phyloP scores from a whole-genome alignment of 2,797 vertebrate species.

The Parambassis ranga region DNA sequence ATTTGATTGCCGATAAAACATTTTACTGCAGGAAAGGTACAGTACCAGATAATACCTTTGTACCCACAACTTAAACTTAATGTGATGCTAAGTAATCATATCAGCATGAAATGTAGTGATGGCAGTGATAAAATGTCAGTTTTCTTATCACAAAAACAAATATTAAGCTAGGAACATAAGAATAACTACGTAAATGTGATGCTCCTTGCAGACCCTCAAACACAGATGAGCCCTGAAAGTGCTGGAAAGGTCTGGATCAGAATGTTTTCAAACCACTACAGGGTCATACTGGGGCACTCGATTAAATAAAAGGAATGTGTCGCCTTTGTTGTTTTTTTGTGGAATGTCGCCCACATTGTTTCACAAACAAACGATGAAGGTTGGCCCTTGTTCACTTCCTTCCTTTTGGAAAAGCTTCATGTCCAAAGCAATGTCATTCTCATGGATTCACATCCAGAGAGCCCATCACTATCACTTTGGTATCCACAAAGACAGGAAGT shows the following conservation, averaged over 20 bases:
- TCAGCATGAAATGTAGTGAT: neutral
- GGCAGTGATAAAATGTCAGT: neutral
- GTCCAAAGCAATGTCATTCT: slow-evolving; percentile 55
- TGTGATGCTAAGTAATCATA: too few relatives aligned
- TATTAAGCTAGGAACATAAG: neutral
- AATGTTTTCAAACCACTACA: slow-evolving; percentile 33
- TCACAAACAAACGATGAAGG: slow-evolving; percentile 64
- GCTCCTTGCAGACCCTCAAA: neutral
- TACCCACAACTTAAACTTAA: too few relatives aligned
- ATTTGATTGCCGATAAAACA: too few relatives aligned
- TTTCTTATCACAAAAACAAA: neutral
- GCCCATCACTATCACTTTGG: slow-evolving; percentile 44
- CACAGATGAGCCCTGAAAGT: slow-evolving; percentile 3
- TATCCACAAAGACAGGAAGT: slow-evolving; percentile 20
- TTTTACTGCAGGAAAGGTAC: too few relatives aligned
- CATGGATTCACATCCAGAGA: slow-evolving; percentile 37
- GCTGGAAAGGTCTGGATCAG: slow-evolving; percentile 57
- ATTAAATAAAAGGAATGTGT: slow-evolving; percentile 74
- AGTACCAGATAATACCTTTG: too few relatives aligned
- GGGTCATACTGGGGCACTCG: slow-evolving; percentile 47
- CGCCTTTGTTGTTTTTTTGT: slow-evolving; percentile 63
- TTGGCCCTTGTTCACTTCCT: slow-evolving; percentile 51
- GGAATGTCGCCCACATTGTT: slow-evolving; percentile 73
- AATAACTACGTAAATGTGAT: neutral
- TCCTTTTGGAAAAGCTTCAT: slow-evolving; percentile 46